A percentile compares a stretch with the other conserved stretches of the same genome.
phyloP scores from a whole-genome alignment of 1,140 invertebrate genomes.

The Drosophila asahinai region DNA sequence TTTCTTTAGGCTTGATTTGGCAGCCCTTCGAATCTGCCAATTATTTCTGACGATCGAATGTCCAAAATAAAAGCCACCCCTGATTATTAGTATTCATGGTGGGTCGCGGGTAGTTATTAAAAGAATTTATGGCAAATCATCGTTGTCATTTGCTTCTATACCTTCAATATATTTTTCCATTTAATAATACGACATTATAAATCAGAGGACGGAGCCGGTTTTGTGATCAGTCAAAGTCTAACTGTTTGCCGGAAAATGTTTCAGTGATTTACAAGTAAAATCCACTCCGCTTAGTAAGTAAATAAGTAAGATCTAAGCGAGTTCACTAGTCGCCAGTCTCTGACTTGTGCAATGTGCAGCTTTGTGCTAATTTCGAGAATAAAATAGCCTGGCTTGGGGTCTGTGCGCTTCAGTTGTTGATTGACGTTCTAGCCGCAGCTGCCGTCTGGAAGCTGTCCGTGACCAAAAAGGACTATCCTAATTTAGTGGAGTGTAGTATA shows the following conservation, averaged over 20 bases:
- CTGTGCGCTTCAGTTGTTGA: slow-evolving; percentile 50
- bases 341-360: slow-evolving; percentile 26
- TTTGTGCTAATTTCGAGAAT: slow-evolving; percentile 63
- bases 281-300: slow-evolving; percentile 12
- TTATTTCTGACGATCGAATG: slow-evolving; percentile 18
- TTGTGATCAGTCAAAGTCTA: slow-evolving; percentile 68
- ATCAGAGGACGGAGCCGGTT: slow-evolving; percentile 64
- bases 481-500: slow-evolving; percentile 7
- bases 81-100: slow-evolving; percentile 34
- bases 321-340: slow-evolving; percentile 18
- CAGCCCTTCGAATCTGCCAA: slow-evolving; percentile 36
- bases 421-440: slow-evolving; percentile 46
- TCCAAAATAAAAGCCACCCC: slow-evolving; percentile 14
- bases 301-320: slow-evolving; percentile 29
- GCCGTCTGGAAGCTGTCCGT: slow-evolving; percentile 10
- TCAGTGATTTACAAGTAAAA: slow-evolving; percentile 63
- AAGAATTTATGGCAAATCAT: slow-evolving; percentile 62
- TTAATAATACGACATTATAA: slow-evolving; percentile 76
- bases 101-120: slow-evolving; percentile 45
- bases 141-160: slow-evolving; percentile 17
- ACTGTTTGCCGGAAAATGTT: slow-evolving; percentile 33
- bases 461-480: slow-evolving; percentile 22
- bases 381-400: slow-evolving; percentile 54
- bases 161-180: slow-evolving; percentile 43
- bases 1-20: slow-evolving; percentile 34